These are phyloP conservation scores for Xiphorhynchus erythropygius DNA, from an alignment of 2,797 vertebrate species.

Conservation along the genomic window DNA sequence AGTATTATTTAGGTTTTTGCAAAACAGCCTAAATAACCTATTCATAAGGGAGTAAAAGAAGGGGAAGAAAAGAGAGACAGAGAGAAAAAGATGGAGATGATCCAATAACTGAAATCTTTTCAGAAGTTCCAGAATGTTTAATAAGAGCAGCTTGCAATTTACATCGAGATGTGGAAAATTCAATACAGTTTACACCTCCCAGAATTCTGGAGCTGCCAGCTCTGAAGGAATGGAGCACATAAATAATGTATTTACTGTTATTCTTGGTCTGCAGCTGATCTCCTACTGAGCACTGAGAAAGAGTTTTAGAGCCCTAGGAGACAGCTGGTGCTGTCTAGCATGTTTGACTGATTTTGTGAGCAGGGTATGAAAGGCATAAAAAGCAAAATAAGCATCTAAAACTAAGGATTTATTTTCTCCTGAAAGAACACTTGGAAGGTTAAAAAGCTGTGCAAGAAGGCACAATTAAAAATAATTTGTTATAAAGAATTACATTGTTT, in stretches of 20 bases:
- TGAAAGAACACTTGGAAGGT: not conserved
- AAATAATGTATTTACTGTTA: conserved; percentile 56
- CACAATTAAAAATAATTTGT: not conserved
- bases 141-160: not conserved
- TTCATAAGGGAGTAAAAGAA: not conserved
- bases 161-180: not conserved
- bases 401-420: not conserved
- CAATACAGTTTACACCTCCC: not conserved
- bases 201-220: conserved; percentile 28
- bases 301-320: conserved; percentile 19
- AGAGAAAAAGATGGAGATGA: not conserved
- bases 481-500: not conserved
- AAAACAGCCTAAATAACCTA: not conserved
- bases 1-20: not conserved
- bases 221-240: conserved; percentile 17
- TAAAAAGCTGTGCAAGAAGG: not conserved
- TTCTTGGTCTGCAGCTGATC: conserved; percentile 42
- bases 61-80: not conserved
- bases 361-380: not conserved
- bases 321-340: conserved; percentile 45
- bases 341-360: conserved; percentile 39
- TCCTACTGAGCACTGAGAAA: conserved; percentile 28
- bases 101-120: not conserved
- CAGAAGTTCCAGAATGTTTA: conserved; percentile 31
- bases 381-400: conserved; percentile 1